phyloP scores from a whole-genome alignment of 35 echinoderm and acorn worm species.

The Apostichopus parvimensis region DNA sequence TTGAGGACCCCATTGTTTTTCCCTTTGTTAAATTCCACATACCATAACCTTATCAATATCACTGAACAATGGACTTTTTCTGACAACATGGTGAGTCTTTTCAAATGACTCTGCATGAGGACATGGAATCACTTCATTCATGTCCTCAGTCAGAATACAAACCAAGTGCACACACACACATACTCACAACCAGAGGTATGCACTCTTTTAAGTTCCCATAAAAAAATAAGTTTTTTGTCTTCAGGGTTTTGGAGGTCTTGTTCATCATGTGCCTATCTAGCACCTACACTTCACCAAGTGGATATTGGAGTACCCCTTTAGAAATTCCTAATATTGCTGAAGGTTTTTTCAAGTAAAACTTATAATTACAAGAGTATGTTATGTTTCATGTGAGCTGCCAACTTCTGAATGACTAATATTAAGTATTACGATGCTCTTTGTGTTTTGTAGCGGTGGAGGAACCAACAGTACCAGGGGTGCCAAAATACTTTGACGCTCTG shows the following conservation, averaged over 20 bases:
- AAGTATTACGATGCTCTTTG: background rate
- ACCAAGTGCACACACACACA: background rate
- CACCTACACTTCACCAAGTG: no score
- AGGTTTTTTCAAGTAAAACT: background rate
- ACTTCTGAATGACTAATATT: background rate
- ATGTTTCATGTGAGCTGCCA: background rate
- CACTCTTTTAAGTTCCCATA: background rate
- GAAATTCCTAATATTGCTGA: background rate
- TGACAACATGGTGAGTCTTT: no score
- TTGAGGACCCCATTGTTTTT: no score
- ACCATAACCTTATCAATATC: no score
- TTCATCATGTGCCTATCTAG: no score
- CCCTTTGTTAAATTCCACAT: no score
- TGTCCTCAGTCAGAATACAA: background rate
- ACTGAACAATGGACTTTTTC: no score
- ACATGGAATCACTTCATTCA: background rate
- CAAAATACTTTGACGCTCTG: constrained; percentile 9
- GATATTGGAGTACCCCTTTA: background rate
- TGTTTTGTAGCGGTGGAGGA: background rate
- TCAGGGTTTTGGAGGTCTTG: no score
- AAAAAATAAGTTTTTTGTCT: no score
- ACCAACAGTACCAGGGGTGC: constrained; percentile 1
- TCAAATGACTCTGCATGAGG: no score
- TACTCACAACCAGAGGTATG: background rate
- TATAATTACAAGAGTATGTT: background rate